A percentile compares a stretch with the other conserved stretches of the same genome.
Evolutionary conservation across 2,797 vertebrate species (phyloP).

Genomic region (Danionella dracula): DNA sequence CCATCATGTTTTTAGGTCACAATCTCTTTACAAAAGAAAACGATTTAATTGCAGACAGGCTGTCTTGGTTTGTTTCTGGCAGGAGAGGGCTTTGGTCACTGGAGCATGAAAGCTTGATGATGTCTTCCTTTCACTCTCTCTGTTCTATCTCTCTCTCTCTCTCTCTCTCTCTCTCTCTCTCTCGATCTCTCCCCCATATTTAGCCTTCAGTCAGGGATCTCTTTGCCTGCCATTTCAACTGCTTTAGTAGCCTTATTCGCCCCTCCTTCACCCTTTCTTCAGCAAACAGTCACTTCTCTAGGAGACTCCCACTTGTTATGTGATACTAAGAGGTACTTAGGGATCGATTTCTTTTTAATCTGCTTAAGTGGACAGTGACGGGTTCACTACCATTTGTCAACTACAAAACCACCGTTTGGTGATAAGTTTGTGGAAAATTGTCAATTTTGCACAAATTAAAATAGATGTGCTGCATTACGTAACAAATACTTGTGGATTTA

Average conservation of each 20-base stretch:
- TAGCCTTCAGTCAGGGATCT: conserved; percentile 48
- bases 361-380: conserved; percentile 65
- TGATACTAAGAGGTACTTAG: conserved; percentile 67
- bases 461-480: too few species aligned
- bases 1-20: neutral
- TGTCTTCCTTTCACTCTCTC: conserved; percentile 29
- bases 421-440: too few species aligned
- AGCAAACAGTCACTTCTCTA: conserved; percentile 7
- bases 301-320: conserved; percentile 53
- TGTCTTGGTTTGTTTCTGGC: conserved; percentile 38
- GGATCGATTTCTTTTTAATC: conserved; percentile 76
- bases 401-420: neutral
- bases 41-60: too few species aligned
- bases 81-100: conserved; percentile 36
- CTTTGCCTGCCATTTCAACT: conserved; percentile 48
- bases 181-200: neutral
- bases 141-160: too few species aligned
- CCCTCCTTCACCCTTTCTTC: conserved; percentile 44
- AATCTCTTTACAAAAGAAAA: neutral
- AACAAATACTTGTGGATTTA: too few species aligned
- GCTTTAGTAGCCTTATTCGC: conserved; percentile 41
- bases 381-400: conserved; percentile 52
- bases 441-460: too few species aligned
- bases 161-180: conserved; percentile 29
- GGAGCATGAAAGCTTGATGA: conserved; percentile 29